These are phyloP conservation scores for Miniopterus natalensis DNA, from an alignment of 2,113 vertebrate genomes.

Conservation along the genomic window DNA sequence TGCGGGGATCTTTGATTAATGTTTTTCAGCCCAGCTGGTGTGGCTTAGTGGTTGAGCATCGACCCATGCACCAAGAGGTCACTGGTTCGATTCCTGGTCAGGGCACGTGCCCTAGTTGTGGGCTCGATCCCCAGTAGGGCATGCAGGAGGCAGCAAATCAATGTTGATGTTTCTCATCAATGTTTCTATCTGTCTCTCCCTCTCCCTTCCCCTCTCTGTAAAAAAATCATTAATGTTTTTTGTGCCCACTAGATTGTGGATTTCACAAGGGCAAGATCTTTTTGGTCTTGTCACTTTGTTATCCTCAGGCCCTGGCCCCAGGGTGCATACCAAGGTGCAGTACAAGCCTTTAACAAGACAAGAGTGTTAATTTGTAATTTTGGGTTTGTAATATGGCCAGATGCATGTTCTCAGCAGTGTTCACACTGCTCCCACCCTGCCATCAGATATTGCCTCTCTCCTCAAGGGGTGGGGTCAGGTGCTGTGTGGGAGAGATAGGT, in stretches of 20 bases:
- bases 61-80: too few species aligned
- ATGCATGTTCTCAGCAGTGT: background rate
- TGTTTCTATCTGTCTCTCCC: too few species aligned
- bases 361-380: background rate
- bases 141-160: too few species aligned
- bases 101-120: too few species aligned
- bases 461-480: background rate
- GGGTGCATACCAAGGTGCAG: background rate
- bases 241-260: background rate
- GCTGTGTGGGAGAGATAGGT: background rate
- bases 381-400: background rate
- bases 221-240: background rate
- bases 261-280: background rate
- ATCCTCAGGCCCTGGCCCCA: background rate
- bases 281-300: background rate
- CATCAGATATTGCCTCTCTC: background rate
- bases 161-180: too few species aligned
- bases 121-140: too few species aligned
- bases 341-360: background rate
- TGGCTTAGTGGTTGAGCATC: too few species aligned
- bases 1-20: conserved; percentile 11
- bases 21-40: background rate
- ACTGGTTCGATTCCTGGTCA: too few species aligned
- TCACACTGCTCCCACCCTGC: background rate
- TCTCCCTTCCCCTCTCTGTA: too few species aligned